Percentiles rank a stretch among this genome's conserved stretches.
These are phyloP conservation scores for Manis crassicaudata DNA, from an alignment of 2,797 vertebrate genomes.

Conservation along the genomic window DNA sequence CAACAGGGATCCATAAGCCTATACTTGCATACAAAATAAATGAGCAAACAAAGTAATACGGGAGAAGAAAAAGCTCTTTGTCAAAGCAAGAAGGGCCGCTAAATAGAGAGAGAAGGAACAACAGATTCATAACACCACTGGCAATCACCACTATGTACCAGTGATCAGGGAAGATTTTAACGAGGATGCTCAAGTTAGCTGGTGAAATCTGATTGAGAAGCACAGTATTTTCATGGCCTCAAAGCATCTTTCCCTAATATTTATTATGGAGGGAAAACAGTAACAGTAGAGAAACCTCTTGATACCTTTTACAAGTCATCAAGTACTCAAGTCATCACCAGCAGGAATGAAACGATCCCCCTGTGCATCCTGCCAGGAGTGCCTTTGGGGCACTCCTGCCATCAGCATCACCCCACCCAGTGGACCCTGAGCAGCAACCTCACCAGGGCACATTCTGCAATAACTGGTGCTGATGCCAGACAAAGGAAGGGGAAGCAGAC, in stretches of 20 bases:
- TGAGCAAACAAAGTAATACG: background rate
- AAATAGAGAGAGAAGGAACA: background rate
- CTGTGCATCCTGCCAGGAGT: background rate
- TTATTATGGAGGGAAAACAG: background rate
- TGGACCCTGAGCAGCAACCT: rapidly evolving
- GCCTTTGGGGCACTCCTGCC: too few species aligned
- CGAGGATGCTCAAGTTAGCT: background rate
- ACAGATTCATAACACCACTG: background rate
- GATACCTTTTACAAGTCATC: background rate
- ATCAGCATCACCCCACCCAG: rapidly evolving
- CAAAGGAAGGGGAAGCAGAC: background rate
- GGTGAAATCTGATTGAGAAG: background rate
- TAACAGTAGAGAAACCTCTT: background rate
- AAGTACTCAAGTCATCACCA: too few species aligned
- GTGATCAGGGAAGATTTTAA: background rate
- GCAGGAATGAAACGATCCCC: rapidly evolving
- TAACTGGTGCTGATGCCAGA: background rate
- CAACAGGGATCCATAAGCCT: rapidly evolving
- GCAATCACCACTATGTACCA: background rate
- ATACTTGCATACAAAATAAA: background rate
- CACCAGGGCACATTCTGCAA: rapidly evolving
- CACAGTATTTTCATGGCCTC: background rate
- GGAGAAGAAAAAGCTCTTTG: background rate
- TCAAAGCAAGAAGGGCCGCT: background rate
- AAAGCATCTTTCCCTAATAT: too few species aligned